Evolutionary conservation across 2,797 vertebrate genomes (phyloP).

Genomic region (Danio kyathit): DNA sequence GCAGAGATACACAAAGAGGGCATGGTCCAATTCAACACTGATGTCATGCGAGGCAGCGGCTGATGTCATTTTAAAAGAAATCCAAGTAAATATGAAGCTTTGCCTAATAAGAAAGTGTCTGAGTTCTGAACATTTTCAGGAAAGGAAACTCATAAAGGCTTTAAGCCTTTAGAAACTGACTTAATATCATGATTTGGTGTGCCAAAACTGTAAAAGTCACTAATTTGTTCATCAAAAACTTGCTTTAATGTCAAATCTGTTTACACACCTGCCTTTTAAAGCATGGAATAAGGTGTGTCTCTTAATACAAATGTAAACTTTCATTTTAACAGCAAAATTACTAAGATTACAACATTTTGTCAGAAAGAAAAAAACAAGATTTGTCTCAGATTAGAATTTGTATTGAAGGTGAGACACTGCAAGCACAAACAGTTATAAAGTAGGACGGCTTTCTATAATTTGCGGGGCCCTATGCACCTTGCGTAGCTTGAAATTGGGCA

Average conservation of each 20-base stretch:
- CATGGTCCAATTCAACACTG: constrained; percentile 38
- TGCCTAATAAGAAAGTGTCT: constrained; percentile 9
- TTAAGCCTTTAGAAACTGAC: background rate
- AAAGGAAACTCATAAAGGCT: background rate
- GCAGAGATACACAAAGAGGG: constrained; percentile 44
- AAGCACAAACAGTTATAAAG: too few relatives aligned
- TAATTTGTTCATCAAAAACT: background rate
- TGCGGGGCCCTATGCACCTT: too few relatives aligned
- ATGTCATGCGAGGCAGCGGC: constrained; percentile 33
- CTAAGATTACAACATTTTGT: background rate
- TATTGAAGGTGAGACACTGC: too few relatives aligned
- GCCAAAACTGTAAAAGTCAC: constrained; percentile 29
- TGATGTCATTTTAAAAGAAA: constrained; percentile 51
- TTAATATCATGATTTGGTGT: background rate
- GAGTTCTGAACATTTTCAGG: background rate
- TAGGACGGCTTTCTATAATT: too few relatives aligned
- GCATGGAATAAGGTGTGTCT: background rate
- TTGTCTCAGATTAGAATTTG: too few relatives aligned
- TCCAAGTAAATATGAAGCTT: constrained; percentile 22
- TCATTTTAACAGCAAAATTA: background rate
- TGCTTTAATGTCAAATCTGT: constrained; percentile 1
- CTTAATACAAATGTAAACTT: background rate
- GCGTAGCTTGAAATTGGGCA: too few relatives aligned
- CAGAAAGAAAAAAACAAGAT: too few relatives aligned
- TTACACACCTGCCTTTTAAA: constrained; percentile 19